Percentiles rank a stretch among this genome's conserved stretches.
Conservation (phyloP, 2,113 vertebrate genomes). For the Perca fluviatilis region DNA sequence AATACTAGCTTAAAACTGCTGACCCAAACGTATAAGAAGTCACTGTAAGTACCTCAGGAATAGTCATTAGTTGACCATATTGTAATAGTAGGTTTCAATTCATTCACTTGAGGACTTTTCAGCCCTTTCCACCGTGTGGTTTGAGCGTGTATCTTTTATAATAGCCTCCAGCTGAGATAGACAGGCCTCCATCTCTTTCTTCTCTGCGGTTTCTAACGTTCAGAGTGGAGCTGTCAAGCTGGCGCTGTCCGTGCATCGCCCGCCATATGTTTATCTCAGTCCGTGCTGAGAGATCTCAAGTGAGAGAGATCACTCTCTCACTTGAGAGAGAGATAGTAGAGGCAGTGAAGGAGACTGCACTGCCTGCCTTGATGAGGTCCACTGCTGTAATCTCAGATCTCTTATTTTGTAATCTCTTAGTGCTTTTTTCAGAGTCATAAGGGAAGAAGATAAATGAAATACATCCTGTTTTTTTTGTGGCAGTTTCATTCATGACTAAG, state of each 20-base stretch:
- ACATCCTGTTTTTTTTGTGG: neutral
- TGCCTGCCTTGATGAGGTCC: neutral
- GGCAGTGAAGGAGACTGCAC: neutral
- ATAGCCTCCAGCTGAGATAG: neutral
- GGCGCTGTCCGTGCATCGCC: constrained; percentile 6
- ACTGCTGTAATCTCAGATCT: neutral
- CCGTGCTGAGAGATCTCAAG: neutral
- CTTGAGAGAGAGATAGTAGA: too few species aligned
- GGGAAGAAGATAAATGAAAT: neutral
- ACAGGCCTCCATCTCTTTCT: neutral
- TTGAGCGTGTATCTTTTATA: neutral
- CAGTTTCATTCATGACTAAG: neutral
- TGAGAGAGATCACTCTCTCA: neutral
- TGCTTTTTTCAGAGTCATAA: neutral
- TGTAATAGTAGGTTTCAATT: neutral
- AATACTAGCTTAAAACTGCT: neutral
- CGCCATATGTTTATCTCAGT: constrained; percentile 28
- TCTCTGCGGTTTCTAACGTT: constrained; percentile 16
- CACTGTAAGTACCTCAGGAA: too few species aligned
- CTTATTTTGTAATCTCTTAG: neutral
- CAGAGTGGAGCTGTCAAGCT: constrained; percentile 32
- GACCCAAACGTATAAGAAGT: neutral
- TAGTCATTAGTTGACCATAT: neutral
- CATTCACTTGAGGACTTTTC: neutral
- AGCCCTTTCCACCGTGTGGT: neutral